Evolutionary conservation across 2,888 invertebrate genomes (phyloP).

Genomic region (Therioaphis trifolii): DNA sequence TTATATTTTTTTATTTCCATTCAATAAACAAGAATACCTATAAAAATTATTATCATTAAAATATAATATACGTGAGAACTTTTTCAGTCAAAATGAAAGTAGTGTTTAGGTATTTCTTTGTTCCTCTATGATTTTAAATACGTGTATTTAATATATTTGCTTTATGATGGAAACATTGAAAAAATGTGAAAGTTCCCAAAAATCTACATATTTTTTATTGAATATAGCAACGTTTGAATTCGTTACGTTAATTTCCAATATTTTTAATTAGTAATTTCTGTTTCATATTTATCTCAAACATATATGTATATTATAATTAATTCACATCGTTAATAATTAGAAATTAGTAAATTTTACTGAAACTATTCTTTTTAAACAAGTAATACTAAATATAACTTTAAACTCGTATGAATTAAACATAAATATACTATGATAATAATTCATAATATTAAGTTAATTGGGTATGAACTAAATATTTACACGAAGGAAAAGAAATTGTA

Average conservation of each 20-base stretch:
- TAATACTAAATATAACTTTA: no score
- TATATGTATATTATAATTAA: no score
- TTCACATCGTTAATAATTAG: no score
- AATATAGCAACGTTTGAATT: no score
- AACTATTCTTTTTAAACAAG: no score
- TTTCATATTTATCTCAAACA: no score
- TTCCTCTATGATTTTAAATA: background rate
- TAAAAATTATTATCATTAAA: background rate
- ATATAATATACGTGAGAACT: background rate
- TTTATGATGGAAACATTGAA: background rate
- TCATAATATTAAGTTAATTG: no score
- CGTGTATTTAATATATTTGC: background rate
- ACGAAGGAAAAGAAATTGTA: background rate
- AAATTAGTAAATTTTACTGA: no score
- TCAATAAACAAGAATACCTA: conserved; percentile 2
- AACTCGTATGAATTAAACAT: no score
- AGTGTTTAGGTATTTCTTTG: background rate
- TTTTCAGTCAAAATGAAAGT: conserved; percentile 19
- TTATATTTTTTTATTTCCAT: background rate
- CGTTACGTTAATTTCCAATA: no score
- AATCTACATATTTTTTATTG: background rate
- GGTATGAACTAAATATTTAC: background rate
- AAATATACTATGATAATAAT: no score
- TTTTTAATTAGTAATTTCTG: no score
- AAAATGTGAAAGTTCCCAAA: conserved; percentile 45